Percentiles rank a stretch among this genome's conserved stretches.
Evolutionary conservation across 2,113 vertebrate species (phyloP).

Genomic region (Macroglossus sobrinus): DNA sequence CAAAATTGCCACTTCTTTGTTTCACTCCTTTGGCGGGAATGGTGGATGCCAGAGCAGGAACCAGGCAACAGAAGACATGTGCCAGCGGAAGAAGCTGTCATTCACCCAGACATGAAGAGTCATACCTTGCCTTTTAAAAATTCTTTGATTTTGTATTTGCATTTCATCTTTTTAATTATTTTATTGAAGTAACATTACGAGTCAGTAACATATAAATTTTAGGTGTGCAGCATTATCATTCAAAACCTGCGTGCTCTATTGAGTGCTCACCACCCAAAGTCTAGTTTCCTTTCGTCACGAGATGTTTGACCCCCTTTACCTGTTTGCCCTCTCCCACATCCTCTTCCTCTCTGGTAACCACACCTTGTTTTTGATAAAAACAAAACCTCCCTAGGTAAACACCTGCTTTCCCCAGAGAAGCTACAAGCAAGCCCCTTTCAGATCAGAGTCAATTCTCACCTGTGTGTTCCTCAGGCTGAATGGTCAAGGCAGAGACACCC

Average conservation of each 20-base stretch:
- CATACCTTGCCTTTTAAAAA: background rate
- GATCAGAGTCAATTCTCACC: constrained; percentile 60
- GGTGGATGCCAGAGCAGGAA: background rate
- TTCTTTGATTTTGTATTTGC: background rate
- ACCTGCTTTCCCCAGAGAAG: background rate
- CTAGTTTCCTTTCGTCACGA: background rate
- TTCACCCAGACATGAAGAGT: background rate
- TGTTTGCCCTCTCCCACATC: background rate
- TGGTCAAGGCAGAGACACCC: constrained; percentile 58
- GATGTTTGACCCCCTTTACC: background rate
- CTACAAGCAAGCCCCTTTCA: background rate
- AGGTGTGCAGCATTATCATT: background rate
- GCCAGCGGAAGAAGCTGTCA: too few species aligned
- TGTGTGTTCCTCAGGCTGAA: constrained; percentile 50
- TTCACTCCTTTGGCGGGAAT: background rate
- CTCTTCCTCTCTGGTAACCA: background rate
- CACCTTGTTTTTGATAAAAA: background rate
- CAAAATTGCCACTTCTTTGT: background rate
- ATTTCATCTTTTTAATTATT: background rate
- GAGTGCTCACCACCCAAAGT: background rate
- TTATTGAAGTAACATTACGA: background rate
- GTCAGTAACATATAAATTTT: background rate
- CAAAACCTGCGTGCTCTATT: background rate
- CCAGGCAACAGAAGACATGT: accelerated
- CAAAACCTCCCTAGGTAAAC: background rate